A percentile compares a stretch with the other conserved stretches of the same genome.
phyloP scores from a whole-genome alignment of 1,140 invertebrate species.

The Hylaeus anthracinus region DNA sequence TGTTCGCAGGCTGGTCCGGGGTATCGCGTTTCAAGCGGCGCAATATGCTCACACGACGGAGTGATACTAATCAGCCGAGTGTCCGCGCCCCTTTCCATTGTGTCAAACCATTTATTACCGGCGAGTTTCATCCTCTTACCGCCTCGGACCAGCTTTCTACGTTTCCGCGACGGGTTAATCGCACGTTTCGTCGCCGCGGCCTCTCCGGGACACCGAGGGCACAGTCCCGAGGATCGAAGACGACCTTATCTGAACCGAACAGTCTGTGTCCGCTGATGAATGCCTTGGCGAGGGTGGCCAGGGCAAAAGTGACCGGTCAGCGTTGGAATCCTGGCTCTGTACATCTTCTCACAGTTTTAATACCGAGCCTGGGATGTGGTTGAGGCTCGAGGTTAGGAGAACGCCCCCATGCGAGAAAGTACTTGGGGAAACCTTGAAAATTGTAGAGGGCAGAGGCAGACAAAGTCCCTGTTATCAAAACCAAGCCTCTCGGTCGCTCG shows the following conservation, averaged over 20 bases:
- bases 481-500: too few species aligned
- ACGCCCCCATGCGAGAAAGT: too few species aligned
- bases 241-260: constrained; percentile 9
- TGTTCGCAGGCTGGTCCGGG: background rate
- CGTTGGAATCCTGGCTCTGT: too few species aligned
- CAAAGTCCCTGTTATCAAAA: too few species aligned
- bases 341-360: too few species aligned
- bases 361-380: too few species aligned
- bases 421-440: too few species aligned
- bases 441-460: too few species aligned
- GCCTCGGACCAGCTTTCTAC: constrained; percentile 47
- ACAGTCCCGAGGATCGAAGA: constrained; percentile 6
- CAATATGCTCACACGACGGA: constrained; percentile 44
- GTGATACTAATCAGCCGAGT: constrained; percentile 64
- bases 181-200: constrained; percentile 45
- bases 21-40: constrained; percentile 56
- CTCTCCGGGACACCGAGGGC: constrained; percentile 3
- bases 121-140: constrained; percentile 60
- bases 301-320: too few species aligned
- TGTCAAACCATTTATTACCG: constrained; percentile 67
- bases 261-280: background rate
- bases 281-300: too few species aligned
- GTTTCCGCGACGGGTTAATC: constrained; percentile 61
- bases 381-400: too few species aligned
- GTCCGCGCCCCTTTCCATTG: constrained; percentile 65